Base-by-base conservation (phyloP, 2,113 vertebrate species). In the Solea solea region DNA sequence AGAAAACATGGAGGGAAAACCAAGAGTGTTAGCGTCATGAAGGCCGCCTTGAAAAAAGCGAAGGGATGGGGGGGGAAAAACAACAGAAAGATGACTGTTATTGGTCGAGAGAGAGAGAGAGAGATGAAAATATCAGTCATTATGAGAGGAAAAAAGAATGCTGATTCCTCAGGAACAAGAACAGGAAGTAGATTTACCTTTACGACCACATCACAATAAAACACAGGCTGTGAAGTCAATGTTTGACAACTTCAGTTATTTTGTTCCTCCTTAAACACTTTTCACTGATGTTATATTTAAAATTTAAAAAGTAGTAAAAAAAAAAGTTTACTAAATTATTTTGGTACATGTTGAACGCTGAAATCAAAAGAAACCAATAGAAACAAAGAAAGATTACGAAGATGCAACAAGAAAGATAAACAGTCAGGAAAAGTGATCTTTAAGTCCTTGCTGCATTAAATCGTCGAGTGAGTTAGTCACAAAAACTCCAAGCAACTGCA, bases 1-100 rank as follows among this genome's bases (percentile, higher is more conserved):
- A 93, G 96, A 96, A 95, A 97, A 95, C 95, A 96, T 94, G 94
- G 95, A 95, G 92, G 95, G 94, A 93, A 97, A 95, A 91, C 95
- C 96, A 95, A 95, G 95, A 95, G 94, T 94, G 93, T 95, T 93
- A 93, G 93, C 95, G 90, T 96, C 95, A 95, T 94, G 94, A 94
- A 94, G 92, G 92, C 93, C 95, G 94, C 96, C 96, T 98, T 98
- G 90, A 77, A 93, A 95, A 93, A 94, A 80, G 45, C 12, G 45
- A 95, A 87, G 86, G 87, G 84, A 95, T 64, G 72, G 54, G 78
- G 78, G 91, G 93, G 95, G 91, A 93, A 94, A 62, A 83, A 56
- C 93, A 90, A 96, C 86, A 95, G 90, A 93, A 94, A 95, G 94
- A 82, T 88, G 67, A 69, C 7, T 71, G 77, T 91, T 88, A 89